These are phyloP conservation scores for Rhyzopertha dominica DNA, from an alignment of 1,140 invertebrate genomes.

Conservation along the genomic window DNA sequence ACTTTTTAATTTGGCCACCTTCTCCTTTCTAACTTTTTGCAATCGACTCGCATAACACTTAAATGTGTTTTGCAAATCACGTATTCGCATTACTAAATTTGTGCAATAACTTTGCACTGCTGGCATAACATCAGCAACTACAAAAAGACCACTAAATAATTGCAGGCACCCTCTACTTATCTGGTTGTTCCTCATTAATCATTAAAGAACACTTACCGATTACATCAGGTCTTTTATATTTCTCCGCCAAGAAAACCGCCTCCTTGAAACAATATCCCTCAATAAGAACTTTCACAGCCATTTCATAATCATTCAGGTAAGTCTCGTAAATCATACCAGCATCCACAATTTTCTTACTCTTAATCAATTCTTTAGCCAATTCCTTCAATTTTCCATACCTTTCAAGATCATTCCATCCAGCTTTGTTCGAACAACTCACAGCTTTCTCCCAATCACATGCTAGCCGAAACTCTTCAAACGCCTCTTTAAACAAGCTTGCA, in stretches of 20 bases:
- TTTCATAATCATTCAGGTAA: constrained; percentile 16
- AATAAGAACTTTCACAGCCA: constrained; percentile 17
- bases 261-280: constrained; percentile 17
- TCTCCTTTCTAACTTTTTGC: constrained; percentile 15
- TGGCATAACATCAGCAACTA: constrained; percentile 10
- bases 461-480: constrained; percentile 20
- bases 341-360: constrained; percentile 15
- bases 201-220: constrained; percentile 25
- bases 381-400: constrained; percentile 11
- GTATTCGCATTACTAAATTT: constrained; percentile 16
- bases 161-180: too few species aligned
- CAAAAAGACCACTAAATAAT: too few species aligned
- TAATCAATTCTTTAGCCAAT: constrained; percentile 18
- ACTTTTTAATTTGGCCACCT: constrained; percentile 17
- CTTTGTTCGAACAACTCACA: constrained; percentile 14
- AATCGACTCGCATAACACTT: constrained; percentile 15
- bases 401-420: constrained; percentile 9
- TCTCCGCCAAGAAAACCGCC: constrained; percentile 20
- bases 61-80: constrained; percentile 14
- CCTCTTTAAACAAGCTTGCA: constrained; percentile 21
- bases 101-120: constrained; percentile 16
- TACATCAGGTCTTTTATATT: constrained; percentile 14
- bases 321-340: constrained; percentile 23
- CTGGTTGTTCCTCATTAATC: too few species aligned
- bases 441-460: constrained; percentile 21